phyloP scores from a whole-genome alignment of 37 sponge, comb jelly and placozoan species.

The Chondrilla cf. caribensis region DNA sequence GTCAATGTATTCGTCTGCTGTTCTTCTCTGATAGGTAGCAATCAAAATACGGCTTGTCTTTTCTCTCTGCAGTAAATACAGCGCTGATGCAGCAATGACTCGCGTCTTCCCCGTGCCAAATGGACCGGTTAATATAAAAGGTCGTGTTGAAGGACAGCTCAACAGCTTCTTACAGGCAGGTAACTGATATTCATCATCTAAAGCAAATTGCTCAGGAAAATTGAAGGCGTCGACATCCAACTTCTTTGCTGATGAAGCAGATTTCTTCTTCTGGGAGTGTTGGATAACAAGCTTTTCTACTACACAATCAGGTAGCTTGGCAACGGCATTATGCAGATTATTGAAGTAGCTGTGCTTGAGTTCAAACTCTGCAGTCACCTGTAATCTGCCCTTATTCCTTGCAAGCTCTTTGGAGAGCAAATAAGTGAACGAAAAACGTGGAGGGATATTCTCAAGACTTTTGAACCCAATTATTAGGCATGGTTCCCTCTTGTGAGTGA shows the following conservation, averaged over 20 bases:
- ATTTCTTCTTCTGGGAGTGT: too few species aligned
- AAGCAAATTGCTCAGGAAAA: not conserved
- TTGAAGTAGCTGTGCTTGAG: constrained; percentile 1
- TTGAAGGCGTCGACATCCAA: not conserved
- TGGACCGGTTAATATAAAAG: constrained; percentile 61
- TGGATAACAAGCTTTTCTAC: not conserved
- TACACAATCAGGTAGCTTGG: not conserved
- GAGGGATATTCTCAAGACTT: not conserved
- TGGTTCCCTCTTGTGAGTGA: not conserved
- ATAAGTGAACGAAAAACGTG: not conserved
- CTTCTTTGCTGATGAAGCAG: not conserved
- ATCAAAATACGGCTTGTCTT: constrained; percentile 37
- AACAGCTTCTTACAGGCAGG: constrained; percentile 36
- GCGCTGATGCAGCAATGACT: constrained; percentile 60
- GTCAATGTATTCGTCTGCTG: constrained; percentile 64
- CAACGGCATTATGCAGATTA: not conserved
- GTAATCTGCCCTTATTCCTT: not conserved
- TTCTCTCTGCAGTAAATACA: constrained; percentile 24
- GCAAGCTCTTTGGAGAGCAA: not conserved
- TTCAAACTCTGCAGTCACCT: not conserved
- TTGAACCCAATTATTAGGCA: not conserved
- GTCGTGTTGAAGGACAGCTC: not conserved
- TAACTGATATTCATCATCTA: constrained; percentile 24
- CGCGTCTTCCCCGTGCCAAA: constrained; percentile 86
- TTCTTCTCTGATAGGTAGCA: constrained; percentile 59